Evolutionary conservation across 2,888 invertebrate species (phyloP).

Genomic region (Calephelis perditalis): DNA sequence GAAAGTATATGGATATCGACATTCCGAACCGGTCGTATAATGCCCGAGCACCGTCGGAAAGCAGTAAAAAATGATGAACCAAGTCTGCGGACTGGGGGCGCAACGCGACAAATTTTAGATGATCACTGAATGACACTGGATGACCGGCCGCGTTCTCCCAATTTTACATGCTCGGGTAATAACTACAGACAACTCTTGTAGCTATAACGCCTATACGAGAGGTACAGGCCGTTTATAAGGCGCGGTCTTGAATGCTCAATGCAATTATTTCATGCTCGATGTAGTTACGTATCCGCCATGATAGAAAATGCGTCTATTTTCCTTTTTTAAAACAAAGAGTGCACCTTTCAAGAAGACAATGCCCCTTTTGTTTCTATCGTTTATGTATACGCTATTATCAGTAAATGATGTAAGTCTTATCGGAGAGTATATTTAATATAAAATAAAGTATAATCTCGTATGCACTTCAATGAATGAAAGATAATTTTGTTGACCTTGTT

Average conservation of each 20-base stretch:
- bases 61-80: slow-evolving; percentile 51
- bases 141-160: slow-evolving; percentile 39
- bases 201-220: slow-evolving; percentile 35
- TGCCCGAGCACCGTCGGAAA: slow-evolving; percentile 41
- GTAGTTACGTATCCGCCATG: slow-evolving; percentile 59
- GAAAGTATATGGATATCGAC: slow-evolving; percentile 41
- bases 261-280: slow-evolving; percentile 68
- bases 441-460: slow-evolving; percentile 36
- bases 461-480: slow-evolving; percentile 45
- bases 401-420: slow-evolving; percentile 35
- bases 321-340: slow-evolving; percentile 19
- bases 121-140: slow-evolving; percentile 41
- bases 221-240: slow-evolving; percentile 59
- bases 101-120: slow-evolving; percentile 62
- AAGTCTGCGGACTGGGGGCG: slow-evolving; percentile 43
- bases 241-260: slow-evolving; percentile 63
- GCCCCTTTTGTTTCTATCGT: slow-evolving; percentile 13
- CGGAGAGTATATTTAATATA: slow-evolving; percentile 12
- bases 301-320: slow-evolving; percentile 32
- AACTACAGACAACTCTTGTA: slow-evolving; percentile 48
- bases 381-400: slow-evolving; percentile 29
- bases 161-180: slow-evolving; percentile 54
- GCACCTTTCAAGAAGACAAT: slow-evolving; percentile 16
- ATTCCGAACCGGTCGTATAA: slow-evolving; percentile 50
- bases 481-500: slow-evolving; percentile 43